Conservation (phyloP, 2,888 invertebrate species). For the Hylaea fasciaria region DNA sequence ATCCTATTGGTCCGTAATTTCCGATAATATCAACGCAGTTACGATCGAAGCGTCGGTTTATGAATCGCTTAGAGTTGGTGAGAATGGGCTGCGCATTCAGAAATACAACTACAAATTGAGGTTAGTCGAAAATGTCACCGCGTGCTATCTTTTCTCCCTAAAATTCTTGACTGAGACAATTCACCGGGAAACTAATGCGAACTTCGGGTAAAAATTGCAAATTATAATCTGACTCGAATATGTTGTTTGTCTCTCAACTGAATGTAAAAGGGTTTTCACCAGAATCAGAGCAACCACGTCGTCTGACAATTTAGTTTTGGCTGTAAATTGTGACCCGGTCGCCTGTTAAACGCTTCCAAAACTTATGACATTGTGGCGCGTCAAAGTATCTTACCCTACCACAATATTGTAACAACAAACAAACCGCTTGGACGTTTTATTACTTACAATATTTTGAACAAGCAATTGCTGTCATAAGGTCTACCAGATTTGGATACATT, state of each 20-base stretch:
- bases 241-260: slow-evolving; percentile 24
- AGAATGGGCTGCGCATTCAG: no score
- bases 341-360: background rate
- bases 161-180: background rate
- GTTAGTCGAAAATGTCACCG: background rate
- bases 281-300: slow-evolving; percentile 9
- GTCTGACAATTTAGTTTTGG: slow-evolving; percentile 23
- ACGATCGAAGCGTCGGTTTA: background rate
- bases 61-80: no score
- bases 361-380: no score
- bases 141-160: background rate
- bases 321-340: background rate
- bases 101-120: no score
- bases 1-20: no score
- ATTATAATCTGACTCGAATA: slow-evolving; percentile 24
- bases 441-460: no score
- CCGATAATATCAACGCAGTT: no score
- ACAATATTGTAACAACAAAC: no score
- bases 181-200: background rate
- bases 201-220: slow-evolving; percentile 2
- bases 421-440: no score
- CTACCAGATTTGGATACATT: no score
- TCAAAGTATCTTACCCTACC: no score
- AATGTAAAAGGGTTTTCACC: slow-evolving; percentile 25
- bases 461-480: no score